Conservation (phyloP, 2,797 vertebrate species). For the Cynodonichthys magdalenae region DNA sequence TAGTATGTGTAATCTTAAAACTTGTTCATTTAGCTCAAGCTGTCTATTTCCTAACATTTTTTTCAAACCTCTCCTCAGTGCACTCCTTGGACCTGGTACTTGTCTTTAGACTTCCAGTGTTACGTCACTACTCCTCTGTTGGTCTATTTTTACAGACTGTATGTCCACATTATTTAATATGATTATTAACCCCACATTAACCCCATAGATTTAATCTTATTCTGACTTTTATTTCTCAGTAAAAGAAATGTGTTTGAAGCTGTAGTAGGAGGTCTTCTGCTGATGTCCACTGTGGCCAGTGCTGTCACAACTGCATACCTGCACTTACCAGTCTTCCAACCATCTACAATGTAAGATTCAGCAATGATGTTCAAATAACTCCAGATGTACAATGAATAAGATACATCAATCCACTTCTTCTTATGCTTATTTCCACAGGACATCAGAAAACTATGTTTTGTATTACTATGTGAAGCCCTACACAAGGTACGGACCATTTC, state of each 20-base stretch:
- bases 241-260: constrained; percentile 70
- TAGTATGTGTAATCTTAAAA: constrained; percentile 67
- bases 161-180: constrained; percentile 50
- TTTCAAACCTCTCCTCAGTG: constrained; percentile 74
- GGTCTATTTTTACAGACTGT: constrained; percentile 83
- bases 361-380: neutral
- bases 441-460: constrained; percentile 72
- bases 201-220: neutral
- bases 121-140: constrained; percentile 82
- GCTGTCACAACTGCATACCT: constrained; percentile 77
- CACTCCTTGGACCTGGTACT: constrained; percentile 89
- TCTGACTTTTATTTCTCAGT: constrained; percentile 63
- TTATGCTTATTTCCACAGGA: constrained; percentile 56
- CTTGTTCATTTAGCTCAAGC: neutral
- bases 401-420: neutral
- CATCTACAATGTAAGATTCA: constrained; percentile 78
- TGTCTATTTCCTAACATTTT: neutral
- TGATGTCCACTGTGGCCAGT: constrained; percentile 70
- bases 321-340: constrained; percentile 81
- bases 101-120: constrained; percentile 89
- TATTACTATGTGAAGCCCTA: constrained; percentile 89
- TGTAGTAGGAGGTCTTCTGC: constrained; percentile 72
- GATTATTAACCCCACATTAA: neutral
- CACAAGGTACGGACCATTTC: constrained; percentile 86
- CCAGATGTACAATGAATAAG: neutral